Evolutionary conservation across 1,140 invertebrate genomes (phyloP), one percentile per base, ranked within the genome.

Genomic region (Caenorhabditis tropicalis): DNA sequence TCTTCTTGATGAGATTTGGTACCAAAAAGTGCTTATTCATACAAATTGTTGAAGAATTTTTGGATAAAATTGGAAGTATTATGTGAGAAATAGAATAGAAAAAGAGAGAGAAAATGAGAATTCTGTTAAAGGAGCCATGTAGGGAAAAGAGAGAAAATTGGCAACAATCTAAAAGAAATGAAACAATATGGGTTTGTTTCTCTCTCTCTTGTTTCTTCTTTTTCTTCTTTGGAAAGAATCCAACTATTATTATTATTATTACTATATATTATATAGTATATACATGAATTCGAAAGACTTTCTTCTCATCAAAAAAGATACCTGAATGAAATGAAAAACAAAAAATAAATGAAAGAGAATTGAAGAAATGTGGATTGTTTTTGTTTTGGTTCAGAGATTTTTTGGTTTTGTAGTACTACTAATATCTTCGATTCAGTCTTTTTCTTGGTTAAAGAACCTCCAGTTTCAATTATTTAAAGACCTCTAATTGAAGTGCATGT

Each of bases 1-100:
- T 74, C 65, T 74, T 74, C 65, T 74, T 74, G 65, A 56, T 56
- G 53, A 56, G 43, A 74, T 21, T 74, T 74, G 33, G 65, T 24
- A 74, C 53, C 53, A 56, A 56, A 56, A 56, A 56, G 9, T 6
- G 21, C 21, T 12, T 1, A 24, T 27, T 27, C 7, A 27, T 43
- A 43, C 39, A 43, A 6, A n/a, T 43, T 43, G 5, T 12, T 43
- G 49, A 15, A n/a, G n/a, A 51, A 51, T n/a, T 19, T 6, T 16
- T 19, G 15, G 49, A 51, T 19, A 51, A 51, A 51, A n/a, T 51
- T n/a, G 10, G 43, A 46, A 46, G 10, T 46, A 9, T 16, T 12
- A 12, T 46, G 43, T 21, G 21, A 19, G 21, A 27, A 56, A 24
- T 27, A 10, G 19, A 10, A 1, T 2, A 24, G 19, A 74, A 74